Conservation (phyloP, 2,113 vertebrate species). For the Tyto alba region DNA sequence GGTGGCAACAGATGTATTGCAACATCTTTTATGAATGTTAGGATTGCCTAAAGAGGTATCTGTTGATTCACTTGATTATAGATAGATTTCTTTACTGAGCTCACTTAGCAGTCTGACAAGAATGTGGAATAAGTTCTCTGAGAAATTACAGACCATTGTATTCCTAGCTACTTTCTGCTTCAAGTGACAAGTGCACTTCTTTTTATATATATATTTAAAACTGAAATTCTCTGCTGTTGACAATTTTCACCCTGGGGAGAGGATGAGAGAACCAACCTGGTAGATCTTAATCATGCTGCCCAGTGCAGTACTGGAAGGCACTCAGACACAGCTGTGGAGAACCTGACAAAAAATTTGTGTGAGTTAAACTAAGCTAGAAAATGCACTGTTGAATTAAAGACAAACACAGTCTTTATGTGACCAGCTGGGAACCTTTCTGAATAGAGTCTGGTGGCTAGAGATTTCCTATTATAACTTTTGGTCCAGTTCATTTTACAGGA, state of each 20-base stretch:
- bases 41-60: not conserved
- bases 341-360: not conserved
- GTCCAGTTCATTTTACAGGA: rapidly evolving
- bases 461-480: not conserved
- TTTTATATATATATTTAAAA: not conserved
- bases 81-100: not conserved
- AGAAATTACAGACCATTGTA: not conserved
- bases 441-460: not conserved
- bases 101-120: not conserved
- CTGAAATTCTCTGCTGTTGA: not conserved
- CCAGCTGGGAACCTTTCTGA: not conserved
- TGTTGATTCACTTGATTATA: not conserved
- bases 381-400: not conserved
- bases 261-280: not conserved
- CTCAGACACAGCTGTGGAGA: not conserved
- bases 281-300: not conserved
- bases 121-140: not conserved
- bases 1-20: not conserved
- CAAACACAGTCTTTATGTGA: not conserved
- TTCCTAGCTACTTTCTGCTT: not conserved
- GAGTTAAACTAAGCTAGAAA: not conserved
- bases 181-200: not conserved
- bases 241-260: not conserved
- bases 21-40: not conserved
- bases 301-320: not conserved